Percentiles rank a stretch among this genome's conserved stretches.
Conservation (phyloP, 1,140 invertebrate genomes). For the Melitaea cinxia region DNA sequence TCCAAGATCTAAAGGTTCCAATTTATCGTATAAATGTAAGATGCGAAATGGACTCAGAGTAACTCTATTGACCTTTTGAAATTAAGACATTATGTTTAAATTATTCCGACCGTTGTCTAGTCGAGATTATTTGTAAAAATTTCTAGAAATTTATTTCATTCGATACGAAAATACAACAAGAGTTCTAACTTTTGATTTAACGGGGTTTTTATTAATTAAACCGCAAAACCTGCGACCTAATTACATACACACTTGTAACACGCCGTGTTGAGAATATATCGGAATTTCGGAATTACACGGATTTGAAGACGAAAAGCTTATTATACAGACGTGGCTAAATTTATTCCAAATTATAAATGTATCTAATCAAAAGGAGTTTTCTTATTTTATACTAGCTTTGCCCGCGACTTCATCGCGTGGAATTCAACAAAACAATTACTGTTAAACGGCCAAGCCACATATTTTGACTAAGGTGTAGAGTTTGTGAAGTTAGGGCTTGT, state of each 20-base stretch:
- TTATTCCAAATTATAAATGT: too few relatives aligned
- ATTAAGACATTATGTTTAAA: constrained; percentile 10
- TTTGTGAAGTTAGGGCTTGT: too few relatives aligned
- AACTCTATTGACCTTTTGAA: constrained; percentile 1
- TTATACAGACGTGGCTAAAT: too few relatives aligned
- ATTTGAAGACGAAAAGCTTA: too few relatives aligned
- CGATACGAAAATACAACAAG: not conserved
- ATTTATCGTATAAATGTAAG: not conserved
- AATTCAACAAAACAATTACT: too few relatives aligned
- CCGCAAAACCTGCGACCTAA: not conserved
- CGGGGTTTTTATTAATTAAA: not conserved
- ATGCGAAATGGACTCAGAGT: not conserved
- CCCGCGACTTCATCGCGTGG: too few relatives aligned
- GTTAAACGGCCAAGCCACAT: too few relatives aligned
- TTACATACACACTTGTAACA: not conserved
- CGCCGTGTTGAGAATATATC: too few relatives aligned
- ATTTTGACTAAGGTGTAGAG: too few relatives aligned
- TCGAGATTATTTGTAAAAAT: constrained; percentile 10
- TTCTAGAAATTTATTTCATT: constrained; percentile 5
- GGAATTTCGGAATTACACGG: too few relatives aligned
- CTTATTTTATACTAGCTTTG: too few relatives aligned
- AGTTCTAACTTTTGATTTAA: not conserved
- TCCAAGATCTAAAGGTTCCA: not conserved
- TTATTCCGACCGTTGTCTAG: constrained; percentile 7
- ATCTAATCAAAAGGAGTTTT: too few relatives aligned